Percentiles rank a stretch among this genome's conserved stretches.
Conservation (phyloP, 2,888 invertebrate species). For the Drymonia ruficornis region DNA sequence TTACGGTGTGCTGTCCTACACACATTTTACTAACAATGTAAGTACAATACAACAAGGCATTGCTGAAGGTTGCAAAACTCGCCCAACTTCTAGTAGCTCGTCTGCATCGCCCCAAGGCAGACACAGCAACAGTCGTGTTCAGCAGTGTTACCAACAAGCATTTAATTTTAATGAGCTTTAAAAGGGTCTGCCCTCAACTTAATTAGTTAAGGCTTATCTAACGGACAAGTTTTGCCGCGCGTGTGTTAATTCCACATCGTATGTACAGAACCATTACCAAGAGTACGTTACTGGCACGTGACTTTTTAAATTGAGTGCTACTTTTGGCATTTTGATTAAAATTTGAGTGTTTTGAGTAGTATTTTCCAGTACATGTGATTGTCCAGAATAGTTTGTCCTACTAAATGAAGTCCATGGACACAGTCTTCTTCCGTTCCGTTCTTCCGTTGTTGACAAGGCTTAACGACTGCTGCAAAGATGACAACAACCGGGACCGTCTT, state of each 20-base stretch:
- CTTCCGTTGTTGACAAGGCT: too few relatives aligned
- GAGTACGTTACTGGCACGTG: slow-evolving; percentile 11
- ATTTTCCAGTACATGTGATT: too few relatives aligned
- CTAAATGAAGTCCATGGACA: too few relatives aligned
- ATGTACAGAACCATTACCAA: slow-evolving; percentile 19
- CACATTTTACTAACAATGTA: too few relatives aligned
- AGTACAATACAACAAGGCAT: too few relatives aligned
- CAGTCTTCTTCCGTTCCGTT: too few relatives aligned
- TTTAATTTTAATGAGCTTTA: slow-evolving; percentile 64
- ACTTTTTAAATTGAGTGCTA: slow-evolving; percentile 18
- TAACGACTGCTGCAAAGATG: too few relatives aligned
- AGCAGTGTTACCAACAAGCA: slow-evolving; percentile 42
- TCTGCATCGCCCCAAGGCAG: not conserved
- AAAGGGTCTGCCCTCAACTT: slow-evolving; percentile 59
- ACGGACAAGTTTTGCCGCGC: slow-evolving; percentile 32
- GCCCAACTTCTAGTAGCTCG: not conserved
- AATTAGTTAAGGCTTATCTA: slow-evolving; percentile 62
- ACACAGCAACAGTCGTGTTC: slow-evolving; percentile 22
- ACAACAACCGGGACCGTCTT: too few relatives aligned
- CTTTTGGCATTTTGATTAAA: not conserved
- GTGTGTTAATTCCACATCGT: slow-evolving; percentile 40
- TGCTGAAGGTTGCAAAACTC: not conserved
- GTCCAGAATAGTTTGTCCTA: too few relatives aligned
- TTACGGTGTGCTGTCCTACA: too few relatives aligned
- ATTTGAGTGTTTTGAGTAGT: not conserved